phyloP scores from a whole-genome alignment of 2,113 vertebrate genomes.

The Oenanthe melanoleuca region DNA sequence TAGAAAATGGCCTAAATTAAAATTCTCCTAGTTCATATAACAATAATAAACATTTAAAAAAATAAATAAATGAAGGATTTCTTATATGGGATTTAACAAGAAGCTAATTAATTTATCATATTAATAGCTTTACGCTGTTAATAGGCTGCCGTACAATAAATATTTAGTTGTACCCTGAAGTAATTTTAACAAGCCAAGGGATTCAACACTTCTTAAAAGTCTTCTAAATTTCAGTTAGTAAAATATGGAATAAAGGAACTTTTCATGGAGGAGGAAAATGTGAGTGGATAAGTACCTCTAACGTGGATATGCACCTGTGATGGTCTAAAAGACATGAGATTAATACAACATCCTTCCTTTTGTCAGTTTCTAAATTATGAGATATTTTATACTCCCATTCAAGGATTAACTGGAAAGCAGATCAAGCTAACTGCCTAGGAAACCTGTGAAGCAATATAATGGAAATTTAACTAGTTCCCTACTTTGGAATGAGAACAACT shows the following conservation, averaged over 20 bases:
- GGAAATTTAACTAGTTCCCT: neutral
- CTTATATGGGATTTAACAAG: neutral
- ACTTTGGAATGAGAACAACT: neutral
- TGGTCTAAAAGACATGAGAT: neutral
- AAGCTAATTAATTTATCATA: neutral
- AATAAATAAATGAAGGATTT: neutral
- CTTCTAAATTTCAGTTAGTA: neutral
- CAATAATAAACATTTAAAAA: neutral
- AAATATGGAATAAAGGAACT: neutral
- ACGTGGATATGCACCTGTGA: neutral
- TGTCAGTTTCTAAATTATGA: neutral
- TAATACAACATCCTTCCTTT: neutral
- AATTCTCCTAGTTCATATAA: neutral
- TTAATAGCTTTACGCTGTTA: neutral
- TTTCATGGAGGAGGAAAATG: neutral
- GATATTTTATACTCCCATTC: neutral
- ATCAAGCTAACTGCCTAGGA: neutral
- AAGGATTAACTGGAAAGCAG: neutral
- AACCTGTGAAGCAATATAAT: neutral
- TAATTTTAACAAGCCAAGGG: neutral
- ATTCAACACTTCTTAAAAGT: neutral
- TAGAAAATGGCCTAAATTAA: neutral
- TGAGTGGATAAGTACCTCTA: neutral
- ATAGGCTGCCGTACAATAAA: neutral
- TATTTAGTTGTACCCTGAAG: neutral